These are phyloP conservation scores for Drosophila micromelanica DNA, from an alignment of 1,140 invertebrate species.

Conservation along the genomic window DNA sequence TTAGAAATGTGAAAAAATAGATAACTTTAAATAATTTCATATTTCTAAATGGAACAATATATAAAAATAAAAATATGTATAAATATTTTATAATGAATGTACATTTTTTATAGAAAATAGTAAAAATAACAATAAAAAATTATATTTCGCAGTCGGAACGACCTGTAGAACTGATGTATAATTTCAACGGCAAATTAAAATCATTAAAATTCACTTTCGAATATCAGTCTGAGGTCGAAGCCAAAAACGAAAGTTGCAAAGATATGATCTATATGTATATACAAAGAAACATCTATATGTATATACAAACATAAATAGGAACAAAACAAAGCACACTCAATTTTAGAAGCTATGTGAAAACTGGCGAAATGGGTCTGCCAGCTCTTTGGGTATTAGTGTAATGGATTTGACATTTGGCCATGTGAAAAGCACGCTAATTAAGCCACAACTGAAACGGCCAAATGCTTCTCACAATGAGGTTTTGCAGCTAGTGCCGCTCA, in stretches of 20 bases:
- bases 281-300: conserved; percentile 18
- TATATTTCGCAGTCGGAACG: background rate
- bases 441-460: conserved; percentile 12
- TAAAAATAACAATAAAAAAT: background rate
- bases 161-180: conserved; percentile 24
- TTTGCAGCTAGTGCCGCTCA: conserved; percentile 19
- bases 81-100: too few species aligned
- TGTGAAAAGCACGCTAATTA: conserved; percentile 49
- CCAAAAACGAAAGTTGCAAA: conserved; percentile 47
- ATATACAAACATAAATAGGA: background rate
- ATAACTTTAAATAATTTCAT: too few species aligned
- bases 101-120: background rate
- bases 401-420: conserved; percentile 39
- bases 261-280: conserved; percentile 18
- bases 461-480: conserved; percentile 22
- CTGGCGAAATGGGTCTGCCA: conserved; percentile 5
- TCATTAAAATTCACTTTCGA: conserved; percentile 59
- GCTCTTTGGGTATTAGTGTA: conserved; percentile 5
- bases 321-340: background rate
- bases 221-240: conserved; percentile 29
- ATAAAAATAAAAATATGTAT: too few species aligned
- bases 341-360: conserved; percentile 7
- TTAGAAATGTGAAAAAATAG: too few species aligned
- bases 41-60: too few species aligned
- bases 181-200: conserved; percentile 26